Evolutionary conservation across 2,888 invertebrate species (phyloP).

Genomic region (Matsumyia berberina): DNA sequence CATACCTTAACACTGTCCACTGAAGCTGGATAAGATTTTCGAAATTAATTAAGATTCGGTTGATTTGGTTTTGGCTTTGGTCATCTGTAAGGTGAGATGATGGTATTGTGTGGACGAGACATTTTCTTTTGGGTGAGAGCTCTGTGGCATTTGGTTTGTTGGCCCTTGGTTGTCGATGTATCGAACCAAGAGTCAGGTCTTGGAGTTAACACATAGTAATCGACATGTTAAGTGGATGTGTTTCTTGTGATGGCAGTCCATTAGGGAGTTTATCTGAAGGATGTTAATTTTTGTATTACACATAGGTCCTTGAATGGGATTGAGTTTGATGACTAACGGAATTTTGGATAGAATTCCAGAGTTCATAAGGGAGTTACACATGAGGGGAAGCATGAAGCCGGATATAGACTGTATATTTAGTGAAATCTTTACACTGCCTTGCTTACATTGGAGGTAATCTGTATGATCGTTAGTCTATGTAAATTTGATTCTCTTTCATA

Average conservation of each 20-base stretch:
- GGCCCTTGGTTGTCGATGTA: neutral
- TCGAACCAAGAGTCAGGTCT: neutral
- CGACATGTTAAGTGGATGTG: slow-evolving; percentile 23
- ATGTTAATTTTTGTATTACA: slow-evolving; percentile 11
- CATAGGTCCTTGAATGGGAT: neutral
- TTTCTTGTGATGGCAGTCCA: neutral
- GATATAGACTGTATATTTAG: too few relatives aligned
- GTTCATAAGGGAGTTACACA: neutral
- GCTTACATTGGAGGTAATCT: too few relatives aligned
- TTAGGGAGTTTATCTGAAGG: slow-evolving; percentile 5
- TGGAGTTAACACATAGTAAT: slow-evolving; percentile 29
- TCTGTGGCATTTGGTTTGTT: neutral
- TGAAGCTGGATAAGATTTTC: slow-evolving; percentile 27
- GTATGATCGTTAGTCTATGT: too few relatives aligned
- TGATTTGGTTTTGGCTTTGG: slow-evolving; percentile 37
- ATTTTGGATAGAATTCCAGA: neutral
- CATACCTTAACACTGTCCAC: slow-evolving; percentile 22
- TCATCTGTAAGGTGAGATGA: neutral
- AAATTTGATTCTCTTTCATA: too few relatives aligned
- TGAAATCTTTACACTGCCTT: too few relatives aligned
- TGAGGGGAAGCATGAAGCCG: neutral
- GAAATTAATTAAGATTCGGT: slow-evolving; percentile 49
- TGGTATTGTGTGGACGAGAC: neutral
- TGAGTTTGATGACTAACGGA: neutral
- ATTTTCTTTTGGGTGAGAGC: neutral